Evolutionary conservation across 2,797 vertebrate genomes (phyloP), one percentile per base, ranked within the genome.

Genomic region (Bovichtus variegatus): DNA sequence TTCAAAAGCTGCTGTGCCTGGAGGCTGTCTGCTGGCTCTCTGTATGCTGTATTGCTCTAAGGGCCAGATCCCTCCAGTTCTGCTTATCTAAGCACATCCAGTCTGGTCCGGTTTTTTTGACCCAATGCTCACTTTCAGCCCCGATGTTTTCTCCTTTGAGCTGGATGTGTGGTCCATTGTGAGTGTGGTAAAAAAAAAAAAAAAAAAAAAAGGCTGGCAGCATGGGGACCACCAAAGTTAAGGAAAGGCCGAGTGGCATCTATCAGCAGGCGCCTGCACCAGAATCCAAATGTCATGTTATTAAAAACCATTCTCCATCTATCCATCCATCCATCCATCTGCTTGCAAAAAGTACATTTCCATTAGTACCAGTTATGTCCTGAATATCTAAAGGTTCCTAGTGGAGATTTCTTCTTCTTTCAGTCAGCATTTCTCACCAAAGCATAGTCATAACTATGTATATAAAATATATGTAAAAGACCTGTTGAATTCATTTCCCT

Each of bases 151-250:
- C 62, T 88, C 66, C 76, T 86, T 90, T 89, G 80, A 88, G 92
- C 87, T 85, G 88, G 63, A 91, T 95, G 93, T 95, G 95, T 94
- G 94, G 94, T 95, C 94, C 76, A 77, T 82, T 89, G 88, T 86
- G 87, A 90, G 83, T 70, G 80, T 77, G 87, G 80, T 91, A 74
- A 90, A n/a, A n/a, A n/a, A n/a, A n/a, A n/a, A n/a, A n/a, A n/a
- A n/a, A n/a, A n/a, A n/a, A n/a, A n/a, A n/a, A n/a, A n/a, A 89
- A 83, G 73, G 63, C 80, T 69, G 76, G 71, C 80, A 58, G 88
- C 71, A 71, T 58, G 78, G 71, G 71, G 92, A 94, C 93, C 93
- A 93, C 91, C 93, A 86, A 83, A 81, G 86, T 70, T 54, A 89
- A 84, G 75, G 41, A 80, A 83, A 87, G 21, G 74, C 67, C 78